phyloP scores from a whole-genome alignment of 2,888 invertebrate genomes.

The Coronaproctus castanopsis region DNA sequence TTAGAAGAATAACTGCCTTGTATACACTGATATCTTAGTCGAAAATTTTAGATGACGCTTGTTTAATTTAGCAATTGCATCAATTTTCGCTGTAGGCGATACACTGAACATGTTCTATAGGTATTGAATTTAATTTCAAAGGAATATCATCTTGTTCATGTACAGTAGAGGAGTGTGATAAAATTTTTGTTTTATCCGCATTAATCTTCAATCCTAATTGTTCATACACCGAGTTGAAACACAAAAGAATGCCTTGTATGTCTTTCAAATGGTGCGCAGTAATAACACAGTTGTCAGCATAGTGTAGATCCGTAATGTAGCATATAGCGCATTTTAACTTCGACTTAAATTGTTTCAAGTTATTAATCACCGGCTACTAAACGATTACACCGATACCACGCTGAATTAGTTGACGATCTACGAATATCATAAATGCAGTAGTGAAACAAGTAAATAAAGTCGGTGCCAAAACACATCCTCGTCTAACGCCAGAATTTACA shows the following conservation, averaged over 20 bases:
- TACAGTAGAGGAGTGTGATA: no score
- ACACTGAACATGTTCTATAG: no score
- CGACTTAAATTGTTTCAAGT: not conserved
- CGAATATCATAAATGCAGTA: not conserved
- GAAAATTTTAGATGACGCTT: no score
- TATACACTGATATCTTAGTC: no score
- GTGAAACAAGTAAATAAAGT: not conserved
- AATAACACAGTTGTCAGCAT: no score
- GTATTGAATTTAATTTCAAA: no score
- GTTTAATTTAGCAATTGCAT: no score
- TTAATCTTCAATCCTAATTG: not conserved
- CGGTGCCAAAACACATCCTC: not conserved
- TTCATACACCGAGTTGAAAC: not conserved
- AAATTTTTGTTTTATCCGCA: not conserved
- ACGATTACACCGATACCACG: not conserved
- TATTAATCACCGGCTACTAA: not conserved
- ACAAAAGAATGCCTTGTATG: not conserved
- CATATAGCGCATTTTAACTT: not conserved
- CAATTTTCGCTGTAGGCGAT: no score
- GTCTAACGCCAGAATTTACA: not conserved
- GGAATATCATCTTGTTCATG: not conserved
- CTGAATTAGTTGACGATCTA: not conserved
- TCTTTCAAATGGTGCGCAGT: no score
- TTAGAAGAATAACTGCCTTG: no score
- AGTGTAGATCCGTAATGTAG: not conserved